Evolutionary conservation across 2,797 vertebrate species (phyloP), one percentile per base, ranked within the genome.

Genomic region (Trachurus trachurus): DNA sequence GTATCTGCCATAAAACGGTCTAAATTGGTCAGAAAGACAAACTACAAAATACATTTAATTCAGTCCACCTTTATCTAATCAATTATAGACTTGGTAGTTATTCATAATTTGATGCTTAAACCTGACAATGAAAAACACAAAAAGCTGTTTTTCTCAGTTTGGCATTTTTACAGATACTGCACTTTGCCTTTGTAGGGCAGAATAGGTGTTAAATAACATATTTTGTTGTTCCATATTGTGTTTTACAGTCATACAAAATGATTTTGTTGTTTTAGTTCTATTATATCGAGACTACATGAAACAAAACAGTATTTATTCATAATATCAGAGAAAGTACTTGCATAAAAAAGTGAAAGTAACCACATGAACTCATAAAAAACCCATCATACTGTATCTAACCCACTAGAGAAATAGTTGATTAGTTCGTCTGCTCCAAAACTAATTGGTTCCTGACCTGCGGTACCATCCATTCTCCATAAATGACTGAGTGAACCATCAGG

Each of bases 341-440:
- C 31, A 22, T n/a, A 6, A 40, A 42, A 76, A 83, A 79, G 59
- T 29, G 61, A 78, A 79, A 76, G 64, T 50, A 61, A 37, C 5
- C 19, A 60, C 34, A 42, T 11, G 0, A 42, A 60, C 50, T 1
- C 9, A 64, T 56, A 6, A 16, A 16, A 62, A 11, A 31, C 29
- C 0, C 5, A 49, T 12, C 4, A 19, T n/a, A n/a, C n/a, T n/a
- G n/a, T 11, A 62, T 21, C 45, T 26, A 34, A 58, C 42, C 52
- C 12, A 12, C 1, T 19, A 4, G 1, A 52, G 6, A 2, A 54
- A 39, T 37, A 37, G 34, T 37, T 37, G 7, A 37, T 59, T 0
- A 31, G 17, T 50, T 21, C 26, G 16, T 37, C 37, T 68, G 12
- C 2, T 45, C 17, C 6, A 40, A 4, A 39, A 29, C 8, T 21